Conservation (phyloP, 2,888 invertebrate species). For the Sphecodes monilicornis region DNA sequence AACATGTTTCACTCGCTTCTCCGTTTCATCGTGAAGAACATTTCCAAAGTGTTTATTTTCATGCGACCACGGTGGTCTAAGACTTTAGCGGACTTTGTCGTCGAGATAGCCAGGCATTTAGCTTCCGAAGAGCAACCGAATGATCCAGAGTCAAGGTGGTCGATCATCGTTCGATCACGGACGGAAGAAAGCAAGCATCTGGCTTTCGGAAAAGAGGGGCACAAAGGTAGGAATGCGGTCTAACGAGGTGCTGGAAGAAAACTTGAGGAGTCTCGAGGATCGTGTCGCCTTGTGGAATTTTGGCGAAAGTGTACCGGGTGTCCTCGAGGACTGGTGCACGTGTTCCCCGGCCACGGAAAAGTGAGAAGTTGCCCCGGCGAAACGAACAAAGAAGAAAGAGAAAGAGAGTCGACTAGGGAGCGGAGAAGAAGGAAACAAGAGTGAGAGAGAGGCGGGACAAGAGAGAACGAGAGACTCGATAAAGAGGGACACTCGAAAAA, state of each 20-base stretch:
- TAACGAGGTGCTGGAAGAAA: conserved; percentile 67
- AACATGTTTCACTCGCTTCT: not conserved
- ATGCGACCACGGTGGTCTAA: not conserved
- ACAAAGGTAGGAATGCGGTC: conserved; percentile 73
- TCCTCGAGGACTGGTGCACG: conserved; percentile 52
- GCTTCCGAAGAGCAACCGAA: not conserved
- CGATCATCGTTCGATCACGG: conserved; percentile 44
- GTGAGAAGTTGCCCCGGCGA: not conserved
- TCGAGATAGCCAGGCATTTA: not conserved
- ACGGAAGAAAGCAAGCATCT: conserved; percentile 43
- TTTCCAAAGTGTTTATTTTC: not conserved
- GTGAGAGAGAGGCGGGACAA: not conserved
- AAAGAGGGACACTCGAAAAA: conserved; percentile 41
- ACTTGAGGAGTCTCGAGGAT: conserved; percentile 41
- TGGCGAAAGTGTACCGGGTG: conserved; percentile 69
- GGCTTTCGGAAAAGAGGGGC: conserved; percentile 62
- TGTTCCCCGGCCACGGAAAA: conserved; percentile 15
- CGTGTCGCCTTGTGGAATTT: conserved; percentile 56
- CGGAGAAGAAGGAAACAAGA: conserved; percentile 2
- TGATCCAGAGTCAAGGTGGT: not conserved
- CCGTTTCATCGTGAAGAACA: not conserved
- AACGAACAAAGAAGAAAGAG: not conserved
- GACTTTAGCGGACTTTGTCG: not conserved
- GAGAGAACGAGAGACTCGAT: conserved; percentile 26
- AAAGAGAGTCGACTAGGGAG: not conserved